phyloP scores from a whole-genome alignment of 1,140 invertebrate species.

The Eulimnadia texana region DNA sequence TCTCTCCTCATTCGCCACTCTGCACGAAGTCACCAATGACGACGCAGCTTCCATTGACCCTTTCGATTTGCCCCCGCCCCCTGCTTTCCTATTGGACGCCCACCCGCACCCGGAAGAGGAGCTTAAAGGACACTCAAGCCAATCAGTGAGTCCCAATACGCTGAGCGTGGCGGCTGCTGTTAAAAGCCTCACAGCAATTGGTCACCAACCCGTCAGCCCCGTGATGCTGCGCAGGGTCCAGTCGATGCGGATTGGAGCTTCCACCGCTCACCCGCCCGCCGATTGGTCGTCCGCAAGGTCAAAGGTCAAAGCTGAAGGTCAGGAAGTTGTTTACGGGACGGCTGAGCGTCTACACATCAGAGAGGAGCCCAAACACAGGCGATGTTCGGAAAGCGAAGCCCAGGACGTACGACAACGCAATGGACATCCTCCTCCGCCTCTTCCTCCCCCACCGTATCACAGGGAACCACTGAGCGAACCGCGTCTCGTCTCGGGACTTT shows the following conservation, averaged over 20 bases:
- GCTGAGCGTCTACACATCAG: no score
- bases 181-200: slow-evolving; percentile 63
- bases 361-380: no score
- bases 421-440: neutral
- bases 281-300: neutral
- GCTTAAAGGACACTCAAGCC: slow-evolving; percentile 1
- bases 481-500: neutral
- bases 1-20: slow-evolving; percentile 19
- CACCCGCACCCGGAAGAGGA: slow-evolving; percentile 30
- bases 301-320: no score
- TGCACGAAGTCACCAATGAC: slow-evolving; percentile 18
- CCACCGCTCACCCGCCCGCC: neutral
- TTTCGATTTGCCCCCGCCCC: slow-evolving; percentile 48
- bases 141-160: neutral
- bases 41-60: slow-evolving; percentile 19
- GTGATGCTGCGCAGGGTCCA: slow-evolving; percentile 47
- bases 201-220: slow-evolving; percentile 71
- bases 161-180: slow-evolving; percentile 72
- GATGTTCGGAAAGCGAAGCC: no score
- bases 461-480: neutral
- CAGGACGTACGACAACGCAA: neutral
- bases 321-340: no score
- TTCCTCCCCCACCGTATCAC: neutral
- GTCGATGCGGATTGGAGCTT: slow-evolving; percentile 18
- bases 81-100: slow-evolving; percentile 58